A percentile compares a stretch with the other conserved stretches of the same genome.
These are phyloP conservation scores for Balearica regulorum DNA, from an alignment of 2,797 vertebrate species.

Conservation along the genomic window DNA sequence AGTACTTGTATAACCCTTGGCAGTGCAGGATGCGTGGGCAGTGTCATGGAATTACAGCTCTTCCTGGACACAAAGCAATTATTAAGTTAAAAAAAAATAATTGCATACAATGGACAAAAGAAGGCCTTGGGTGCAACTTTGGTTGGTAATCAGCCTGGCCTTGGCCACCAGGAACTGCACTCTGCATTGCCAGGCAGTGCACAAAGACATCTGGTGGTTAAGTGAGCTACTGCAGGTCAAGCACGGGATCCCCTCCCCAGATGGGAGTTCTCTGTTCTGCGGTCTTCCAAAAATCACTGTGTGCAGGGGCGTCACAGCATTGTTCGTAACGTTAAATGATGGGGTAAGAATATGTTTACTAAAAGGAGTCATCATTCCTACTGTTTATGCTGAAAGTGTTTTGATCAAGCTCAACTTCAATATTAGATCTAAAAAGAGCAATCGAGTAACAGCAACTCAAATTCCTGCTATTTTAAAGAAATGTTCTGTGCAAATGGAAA, in stretches of 20 bases:
- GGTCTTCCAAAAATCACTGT: neutral
- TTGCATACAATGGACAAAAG: neutral
- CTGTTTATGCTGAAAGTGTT: rapidly evolving
- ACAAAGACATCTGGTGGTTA: neutral
- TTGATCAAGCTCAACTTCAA: rapidly evolving
- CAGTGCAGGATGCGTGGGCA: neutral
- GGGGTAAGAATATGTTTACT: neutral
- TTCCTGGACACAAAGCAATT: neutral
- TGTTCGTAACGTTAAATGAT: neutral
- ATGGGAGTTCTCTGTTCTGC: neutral
- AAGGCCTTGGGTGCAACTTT: neutral
- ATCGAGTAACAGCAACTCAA: rapidly evolving
- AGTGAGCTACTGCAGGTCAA: neutral
- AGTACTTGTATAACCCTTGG: neutral
- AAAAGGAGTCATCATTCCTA: neutral
- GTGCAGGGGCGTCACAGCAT: neutral
- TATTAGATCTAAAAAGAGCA: neutral
- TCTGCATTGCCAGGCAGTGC: neutral
- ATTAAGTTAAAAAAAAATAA: neutral
- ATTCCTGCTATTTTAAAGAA: neutral
- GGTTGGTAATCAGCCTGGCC: neutral
- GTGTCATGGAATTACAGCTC: neutral
- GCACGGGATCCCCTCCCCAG: rapidly evolving
- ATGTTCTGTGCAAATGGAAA: neutral
- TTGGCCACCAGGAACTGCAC: rapidly evolving